Evolutionary conservation across 2,797 vertebrate species (phyloP), one percentile per base, ranked within the genome.

Genomic region (Rhinichthys osculus): DNA sequence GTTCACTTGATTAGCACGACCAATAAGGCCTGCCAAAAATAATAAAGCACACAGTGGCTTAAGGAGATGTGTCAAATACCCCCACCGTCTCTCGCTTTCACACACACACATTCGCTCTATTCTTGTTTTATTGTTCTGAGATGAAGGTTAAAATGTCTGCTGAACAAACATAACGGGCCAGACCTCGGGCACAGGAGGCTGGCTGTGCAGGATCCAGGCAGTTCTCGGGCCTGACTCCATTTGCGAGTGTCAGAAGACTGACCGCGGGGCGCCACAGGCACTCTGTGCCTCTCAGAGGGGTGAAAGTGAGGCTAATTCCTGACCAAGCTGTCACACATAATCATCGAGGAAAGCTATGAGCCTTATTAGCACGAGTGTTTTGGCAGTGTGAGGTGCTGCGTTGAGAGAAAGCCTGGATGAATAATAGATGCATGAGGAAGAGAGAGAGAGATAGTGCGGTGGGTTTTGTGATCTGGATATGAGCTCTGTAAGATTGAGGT

Each of bases 21-120:
- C 94, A 96, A 96, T 96, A 95, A 96, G 95, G 85, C 92, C 93
- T 95, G 94, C 95, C 95, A 95, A 94, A 95, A 92, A 95, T 95
- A 94, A 96, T 95, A 94, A 96, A 96, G 93, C 92, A 94, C 93
- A 95, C 93, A 91, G 91, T 94, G 93, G 94, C 94, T 95, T 95
- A 94, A 95, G 94, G 93, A 95, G 95, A 95, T 94, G 94, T 95
- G 95, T 95, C 94, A 95, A 95, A 95, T 93, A 94, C 93, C 94
- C 92, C 93, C 92, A 78, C 67, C 73, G 85, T 77, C 69, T 77
- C 38, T 66, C 78, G 27, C 73, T 70, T 70, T 30, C 70, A 33
- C 47, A 23, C 69, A 35, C 72, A 33, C 35, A 42, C 78, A 14
- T 57, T 78, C 82, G 27, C 92, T 88, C 89, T 91, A 91, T 92